These are phyloP conservation scores for Lagocephalus sceleratus DNA, from an alignment of 2,797 vertebrate species.

Conservation along the genomic window DNA sequence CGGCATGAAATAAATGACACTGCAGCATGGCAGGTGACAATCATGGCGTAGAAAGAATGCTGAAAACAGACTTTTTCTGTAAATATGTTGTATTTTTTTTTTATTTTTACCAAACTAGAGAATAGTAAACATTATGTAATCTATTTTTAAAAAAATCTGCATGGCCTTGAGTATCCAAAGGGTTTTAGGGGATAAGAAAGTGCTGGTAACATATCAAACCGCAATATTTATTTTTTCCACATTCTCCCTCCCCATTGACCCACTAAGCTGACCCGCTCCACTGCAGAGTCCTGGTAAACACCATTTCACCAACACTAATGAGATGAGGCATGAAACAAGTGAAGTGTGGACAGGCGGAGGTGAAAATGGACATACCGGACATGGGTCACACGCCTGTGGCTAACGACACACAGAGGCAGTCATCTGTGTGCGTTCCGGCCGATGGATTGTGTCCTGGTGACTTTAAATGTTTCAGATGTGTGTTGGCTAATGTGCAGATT, in stretches of 20 bases:
- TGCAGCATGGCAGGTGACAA: slow-evolving; percentile 36
- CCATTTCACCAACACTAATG: slow-evolving; percentile 26
- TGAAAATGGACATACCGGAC: slow-evolving; percentile 38
- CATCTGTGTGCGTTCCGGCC: slow-evolving; percentile 15
- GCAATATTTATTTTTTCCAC: no score
- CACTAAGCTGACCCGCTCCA: neutral
- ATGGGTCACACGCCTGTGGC: slow-evolving; percentile 14
- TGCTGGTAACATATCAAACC: no score
- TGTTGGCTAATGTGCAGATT: slow-evolving; percentile 13
- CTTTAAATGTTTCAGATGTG: slow-evolving; percentile 1
- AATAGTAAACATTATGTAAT: slow-evolving; percentile 8
- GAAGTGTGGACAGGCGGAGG: slow-evolving; percentile 30
- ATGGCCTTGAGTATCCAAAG: no score
- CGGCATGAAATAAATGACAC: slow-evolving; percentile 61
- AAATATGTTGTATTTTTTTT: neutral
- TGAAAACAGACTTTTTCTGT: neutral
- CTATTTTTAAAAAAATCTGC: neutral
- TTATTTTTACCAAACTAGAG: neutral
- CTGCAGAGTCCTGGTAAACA: neutral
- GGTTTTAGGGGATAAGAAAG: no score
- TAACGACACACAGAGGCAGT: slow-evolving; percentile 4
- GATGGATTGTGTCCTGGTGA: slow-evolving; percentile 21
- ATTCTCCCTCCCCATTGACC: neutral
- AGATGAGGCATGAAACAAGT: slow-evolving; percentile 24
- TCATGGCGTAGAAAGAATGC: slow-evolving; percentile 29